Evolutionary conservation across 2,888 invertebrate genomes (phyloP).

Genomic region (Drosophila yooni): DNA sequence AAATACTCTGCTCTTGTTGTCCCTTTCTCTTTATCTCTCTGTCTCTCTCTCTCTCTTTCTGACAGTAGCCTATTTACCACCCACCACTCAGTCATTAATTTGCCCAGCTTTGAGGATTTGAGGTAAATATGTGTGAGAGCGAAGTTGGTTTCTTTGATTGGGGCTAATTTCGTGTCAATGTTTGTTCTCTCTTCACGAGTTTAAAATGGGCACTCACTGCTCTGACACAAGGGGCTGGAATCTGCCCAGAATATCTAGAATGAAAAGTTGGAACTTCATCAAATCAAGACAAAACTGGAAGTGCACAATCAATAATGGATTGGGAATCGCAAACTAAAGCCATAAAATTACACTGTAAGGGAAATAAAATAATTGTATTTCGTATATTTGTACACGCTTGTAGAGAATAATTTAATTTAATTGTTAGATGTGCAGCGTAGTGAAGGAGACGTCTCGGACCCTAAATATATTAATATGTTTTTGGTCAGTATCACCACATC

Average conservation of each 20-base stretch:
- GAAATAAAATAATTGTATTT: background rate
- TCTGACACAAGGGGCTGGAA: background rate
- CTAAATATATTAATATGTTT: background rate
- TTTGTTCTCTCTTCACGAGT: constrained; percentile 18
- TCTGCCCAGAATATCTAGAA: background rate
- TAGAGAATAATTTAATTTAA: background rate
- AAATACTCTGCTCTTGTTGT: background rate
- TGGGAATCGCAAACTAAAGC: background rate
- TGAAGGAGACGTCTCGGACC: background rate
- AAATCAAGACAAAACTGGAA: background rate
- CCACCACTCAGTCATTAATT: background rate
- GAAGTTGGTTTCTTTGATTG: constrained; percentile 11
- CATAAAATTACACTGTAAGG: background rate
- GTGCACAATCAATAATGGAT: background rate
- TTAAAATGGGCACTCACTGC: background rate
- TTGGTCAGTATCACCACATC: background rate
- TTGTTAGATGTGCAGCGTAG: background rate
- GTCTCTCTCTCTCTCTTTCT: no score
- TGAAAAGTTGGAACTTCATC: background rate
- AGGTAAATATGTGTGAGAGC: background rate
- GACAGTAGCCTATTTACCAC: background rate
- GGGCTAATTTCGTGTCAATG: constrained; percentile 50
- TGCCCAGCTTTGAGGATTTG: background rate
- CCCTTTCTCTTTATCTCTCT: background rate
- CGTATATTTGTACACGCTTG: background rate